Base-by-base conservation (phyloP, 2,797 vertebrate species). In the Tinamus major region DNA sequence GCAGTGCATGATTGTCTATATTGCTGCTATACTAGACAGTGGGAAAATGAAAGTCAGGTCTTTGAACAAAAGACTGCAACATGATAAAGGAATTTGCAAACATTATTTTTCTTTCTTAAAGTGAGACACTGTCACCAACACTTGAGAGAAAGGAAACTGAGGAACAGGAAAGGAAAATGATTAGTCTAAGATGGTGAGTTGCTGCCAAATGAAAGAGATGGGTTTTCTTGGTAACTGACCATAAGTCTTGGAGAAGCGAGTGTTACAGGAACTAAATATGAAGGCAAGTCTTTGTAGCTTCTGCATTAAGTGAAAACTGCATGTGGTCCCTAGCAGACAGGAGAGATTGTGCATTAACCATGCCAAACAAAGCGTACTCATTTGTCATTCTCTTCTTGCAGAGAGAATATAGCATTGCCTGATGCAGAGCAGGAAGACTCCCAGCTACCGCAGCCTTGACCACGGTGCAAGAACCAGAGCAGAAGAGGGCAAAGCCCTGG, bases 121-220 rank as follows among this genome's bases (percentile, higher is more conserved):
- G 5, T 61, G 53, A 67, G 31, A 18, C 74, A 31, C 20, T 71
- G 31, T 31, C 0, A 2, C 53, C 26, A 23, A 9, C 21, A 3
- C 13, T 64, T 72, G 27, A 79, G 61, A 81, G 84, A 93, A 77
- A 63, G 29, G 79, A 90, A 94, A 72, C 58, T 68, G 72, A 71
- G 76, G 85, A 82, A 62, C 0, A 4, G 37, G 51, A 65, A 42
- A 77, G 35, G 6, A 2, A 78, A 80, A 13, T 4, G 48, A 62
- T 10, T 48, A 88, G 55, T 75, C 53, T 24, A 41, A 82, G 75
- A n/a, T 23, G 27, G 56, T 85, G 68, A 89, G 23, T 0, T 46
- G 7, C 48, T 89, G 75, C 61, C 71, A 68, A 31, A 92, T 62
- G 17, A 27, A 63, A 3, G 26, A 85, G 37, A 59, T 17, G 0